phyloP scores from a whole-genome alignment of 2,797 vertebrate species.

The Cyprinodon diabolis region DNA sequence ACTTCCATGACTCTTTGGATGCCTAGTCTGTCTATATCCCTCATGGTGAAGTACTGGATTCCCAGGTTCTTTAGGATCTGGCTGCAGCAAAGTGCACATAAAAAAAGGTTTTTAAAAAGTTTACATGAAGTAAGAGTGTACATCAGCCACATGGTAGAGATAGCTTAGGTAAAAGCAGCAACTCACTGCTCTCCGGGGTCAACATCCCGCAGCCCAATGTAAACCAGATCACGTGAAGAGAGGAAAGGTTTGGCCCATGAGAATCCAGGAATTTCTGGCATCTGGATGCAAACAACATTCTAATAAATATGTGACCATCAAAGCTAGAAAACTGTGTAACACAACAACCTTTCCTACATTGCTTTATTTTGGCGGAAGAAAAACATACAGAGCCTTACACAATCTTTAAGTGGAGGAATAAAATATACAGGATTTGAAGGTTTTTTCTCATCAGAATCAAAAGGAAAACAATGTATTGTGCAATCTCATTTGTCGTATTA shows the following conservation, averaged over 20 bases:
- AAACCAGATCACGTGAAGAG: conserved; percentile 88
- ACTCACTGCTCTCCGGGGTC: conserved; percentile 96
- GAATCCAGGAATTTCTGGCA: conserved; percentile 92
- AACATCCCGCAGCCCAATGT: conserved; percentile 93
- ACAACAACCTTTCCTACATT: neutral
- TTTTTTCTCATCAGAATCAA: neutral
- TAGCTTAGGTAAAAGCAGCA: neutral
- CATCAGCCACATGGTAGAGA: neutral
- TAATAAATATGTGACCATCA: neutral
- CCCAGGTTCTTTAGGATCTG: conserved; percentile 93
- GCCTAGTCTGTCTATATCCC: conserved; percentile 93
- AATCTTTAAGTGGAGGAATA: too few species aligned
- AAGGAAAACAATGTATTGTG: neutral
- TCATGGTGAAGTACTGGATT: conserved; percentile 96
- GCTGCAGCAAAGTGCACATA: conserved; percentile 70
- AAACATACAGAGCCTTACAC: neutral
- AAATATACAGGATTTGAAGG: too few species aligned
- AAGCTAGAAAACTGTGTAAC: neutral
- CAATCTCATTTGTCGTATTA: neutral
- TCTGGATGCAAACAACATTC: conserved; percentile 68
- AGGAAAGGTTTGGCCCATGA: conserved; percentile 95
- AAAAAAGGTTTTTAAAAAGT: neutral
- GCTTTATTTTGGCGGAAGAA: neutral
- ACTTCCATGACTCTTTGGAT: conserved; percentile 98
- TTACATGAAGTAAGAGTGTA: neutral